Conservation (phyloP, 2,888 invertebrate genomes). For the Cryptosula pallasiana region DNA sequence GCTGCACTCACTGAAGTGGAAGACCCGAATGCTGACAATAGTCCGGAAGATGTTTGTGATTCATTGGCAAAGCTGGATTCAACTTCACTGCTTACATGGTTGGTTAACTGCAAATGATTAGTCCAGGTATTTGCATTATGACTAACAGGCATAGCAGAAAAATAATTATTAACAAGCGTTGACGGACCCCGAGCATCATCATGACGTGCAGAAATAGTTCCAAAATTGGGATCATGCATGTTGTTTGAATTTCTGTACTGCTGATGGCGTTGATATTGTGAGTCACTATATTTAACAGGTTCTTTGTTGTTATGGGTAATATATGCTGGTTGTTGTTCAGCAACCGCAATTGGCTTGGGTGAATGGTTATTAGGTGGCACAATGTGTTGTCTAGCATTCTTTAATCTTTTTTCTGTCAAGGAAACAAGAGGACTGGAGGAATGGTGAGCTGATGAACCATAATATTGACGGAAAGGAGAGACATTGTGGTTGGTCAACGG, state of each 20-base stretch:
- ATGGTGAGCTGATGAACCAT: background rate
- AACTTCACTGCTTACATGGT: background rate
- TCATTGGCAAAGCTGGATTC: background rate
- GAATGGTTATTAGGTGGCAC: slow-evolving; percentile 15
- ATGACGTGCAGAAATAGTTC: background rate
- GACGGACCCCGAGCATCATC: background rate
- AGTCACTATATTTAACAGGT: background rate
- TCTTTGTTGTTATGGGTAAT: background rate
- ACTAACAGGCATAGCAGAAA: no score
- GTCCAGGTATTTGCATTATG: background rate
- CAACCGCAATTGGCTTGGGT: background rate
- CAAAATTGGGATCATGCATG: background rate
- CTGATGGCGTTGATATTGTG: background rate
- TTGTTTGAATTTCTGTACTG: background rate
- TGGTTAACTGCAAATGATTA: background rate
- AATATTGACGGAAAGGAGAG: background rate
- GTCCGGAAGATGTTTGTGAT: background rate
- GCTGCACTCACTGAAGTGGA: background rate
- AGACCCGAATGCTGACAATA: background rate
- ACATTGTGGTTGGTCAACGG: background rate
- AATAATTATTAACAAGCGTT: background rate
- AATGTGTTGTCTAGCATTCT: background rate
- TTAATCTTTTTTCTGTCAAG: background rate
- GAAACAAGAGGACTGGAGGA: background rate
- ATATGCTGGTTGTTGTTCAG: background rate